Conservation (phyloP, 2,888 invertebrate species). For the Drosophila anomalata region DNA sequence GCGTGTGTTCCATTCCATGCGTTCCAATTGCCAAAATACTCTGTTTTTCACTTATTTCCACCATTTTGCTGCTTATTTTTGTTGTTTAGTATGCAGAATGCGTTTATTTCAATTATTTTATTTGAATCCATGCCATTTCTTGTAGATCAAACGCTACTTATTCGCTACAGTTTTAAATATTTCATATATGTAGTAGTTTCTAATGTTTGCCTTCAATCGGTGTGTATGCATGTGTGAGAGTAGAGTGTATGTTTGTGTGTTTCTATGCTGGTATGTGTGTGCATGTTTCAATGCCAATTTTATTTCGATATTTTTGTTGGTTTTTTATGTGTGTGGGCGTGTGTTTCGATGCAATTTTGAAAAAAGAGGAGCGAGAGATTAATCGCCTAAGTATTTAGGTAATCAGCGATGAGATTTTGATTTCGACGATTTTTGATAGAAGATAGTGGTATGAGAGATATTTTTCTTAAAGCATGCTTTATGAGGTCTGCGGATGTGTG, state of each 20-base stretch:
- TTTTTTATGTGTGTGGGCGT: constrained; percentile 24
- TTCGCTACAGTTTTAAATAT: constrained; percentile 51
- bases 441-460: constrained; percentile 21
- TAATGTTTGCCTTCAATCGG: constrained; percentile 37
- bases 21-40: constrained; percentile 63
- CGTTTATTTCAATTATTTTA: constrained; percentile 50
- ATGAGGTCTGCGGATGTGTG: constrained; percentile 40
- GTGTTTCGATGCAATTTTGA: constrained; percentile 37
- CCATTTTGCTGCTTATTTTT: constrained; percentile 52
- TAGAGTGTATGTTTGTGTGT: constrained; percentile 33
- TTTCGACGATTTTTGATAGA: constrained; percentile 17
- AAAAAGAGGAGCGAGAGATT: constrained; percentile 34
- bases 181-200: constrained; percentile 21
- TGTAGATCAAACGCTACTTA: constrained; percentile 48
- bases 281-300: constrained; percentile 58
- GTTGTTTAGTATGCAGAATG: constrained; percentile 66
- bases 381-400: constrained; percentile 7
- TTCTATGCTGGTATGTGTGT: constrained; percentile 40
- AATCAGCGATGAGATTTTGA: constrained; percentile 29
- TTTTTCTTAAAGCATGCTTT: constrained; percentile 43
- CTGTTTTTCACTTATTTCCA: constrained; percentile 29
- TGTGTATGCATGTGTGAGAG: constrained; percentile 42
- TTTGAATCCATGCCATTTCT: constrained; percentile 64
- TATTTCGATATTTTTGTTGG: constrained; percentile 53
- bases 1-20: constrained; percentile 67